Conservation (phyloP, 2,888 invertebrate species). For the Cetonia aurata region DNA sequence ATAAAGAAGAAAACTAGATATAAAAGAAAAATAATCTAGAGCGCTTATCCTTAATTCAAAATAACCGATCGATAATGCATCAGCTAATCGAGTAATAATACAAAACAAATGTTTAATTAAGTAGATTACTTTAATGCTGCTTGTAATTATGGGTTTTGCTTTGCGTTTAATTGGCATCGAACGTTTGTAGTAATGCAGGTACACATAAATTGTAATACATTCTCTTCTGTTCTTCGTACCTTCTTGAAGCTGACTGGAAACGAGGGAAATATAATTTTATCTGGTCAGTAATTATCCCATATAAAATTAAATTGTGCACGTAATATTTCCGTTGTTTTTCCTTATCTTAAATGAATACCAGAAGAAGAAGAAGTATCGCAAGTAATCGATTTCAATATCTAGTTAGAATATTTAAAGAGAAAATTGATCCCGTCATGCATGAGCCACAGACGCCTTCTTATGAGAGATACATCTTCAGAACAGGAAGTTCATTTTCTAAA, state of each 20-base stretch:
- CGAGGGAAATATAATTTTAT: conserved; percentile 11
- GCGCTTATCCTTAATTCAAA: conserved; percentile 26
- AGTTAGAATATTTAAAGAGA: too few species aligned
- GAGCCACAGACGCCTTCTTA: too few species aligned
- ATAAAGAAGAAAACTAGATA: conserved; percentile 13
- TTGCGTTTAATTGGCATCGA: conserved; percentile 23
- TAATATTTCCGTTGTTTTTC: too few species aligned
- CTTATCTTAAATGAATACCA: too few species aligned
- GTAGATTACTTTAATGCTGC: conserved; percentile 22
- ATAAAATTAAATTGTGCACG: conserved; percentile 13
- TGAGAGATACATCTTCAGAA: too few species aligned
- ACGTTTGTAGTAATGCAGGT: conserved; percentile 8
- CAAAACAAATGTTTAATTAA: conserved; percentile 13
- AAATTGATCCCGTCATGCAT: too few species aligned
- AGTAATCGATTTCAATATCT: too few species aligned
- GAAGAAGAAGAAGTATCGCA: too few species aligned
- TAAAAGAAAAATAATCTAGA: conserved; percentile 8
- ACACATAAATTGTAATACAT: conserved; percentile 2
- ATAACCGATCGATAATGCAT: conserved; percentile 17
- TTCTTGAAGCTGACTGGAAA: conserved; percentile 11
- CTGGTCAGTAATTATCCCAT: conserved; percentile 7
- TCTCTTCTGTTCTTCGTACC: conserved; percentile 18
- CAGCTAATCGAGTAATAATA: conserved; percentile 17
- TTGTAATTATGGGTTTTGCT: conserved; percentile 31
- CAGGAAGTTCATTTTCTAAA: too few species aligned